Percentiles rank a stretch among this genome's conserved stretches.
Evolutionary conservation across 2,888 invertebrate genomes (phyloP).

Genomic region (Petrolisthes cinctipes): DNA sequence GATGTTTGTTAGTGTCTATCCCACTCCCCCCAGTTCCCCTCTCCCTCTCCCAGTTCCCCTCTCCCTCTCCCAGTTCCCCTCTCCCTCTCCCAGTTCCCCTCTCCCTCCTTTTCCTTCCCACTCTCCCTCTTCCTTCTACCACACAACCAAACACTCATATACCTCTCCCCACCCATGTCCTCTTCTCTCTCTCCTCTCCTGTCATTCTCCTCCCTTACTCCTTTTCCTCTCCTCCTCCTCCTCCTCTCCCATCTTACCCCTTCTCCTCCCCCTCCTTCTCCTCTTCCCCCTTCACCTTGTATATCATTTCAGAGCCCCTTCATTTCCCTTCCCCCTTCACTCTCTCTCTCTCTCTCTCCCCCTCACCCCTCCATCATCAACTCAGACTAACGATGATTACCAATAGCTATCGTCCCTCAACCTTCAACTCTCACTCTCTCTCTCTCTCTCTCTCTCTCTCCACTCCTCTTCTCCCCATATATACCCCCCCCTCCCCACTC

Average conservation of each 20-base stretch:
- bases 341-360: neutral
- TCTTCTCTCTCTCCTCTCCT: neutral
- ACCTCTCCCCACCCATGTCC: neutral
- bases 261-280: neutral
- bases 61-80: neutral
- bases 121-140: neutral
- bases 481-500: no score
- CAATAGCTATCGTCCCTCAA: no score
- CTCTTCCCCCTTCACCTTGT: neutral
- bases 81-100: neutral
- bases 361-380: constrained; percentile 1
- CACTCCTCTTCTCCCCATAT: no score
- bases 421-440: no score
- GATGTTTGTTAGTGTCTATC: neutral
- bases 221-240: neutral
- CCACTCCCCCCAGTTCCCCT: neutral
- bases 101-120: neutral
- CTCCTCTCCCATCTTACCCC: neutral
- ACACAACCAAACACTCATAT: no score
- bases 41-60: neutral
- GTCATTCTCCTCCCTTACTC: no score
- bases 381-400: no score
- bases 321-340: neutral
- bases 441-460: no score
- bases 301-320: neutral